Conservation (phyloP, 2,113 vertebrate genomes). For the Colossoma macropomum region DNA sequence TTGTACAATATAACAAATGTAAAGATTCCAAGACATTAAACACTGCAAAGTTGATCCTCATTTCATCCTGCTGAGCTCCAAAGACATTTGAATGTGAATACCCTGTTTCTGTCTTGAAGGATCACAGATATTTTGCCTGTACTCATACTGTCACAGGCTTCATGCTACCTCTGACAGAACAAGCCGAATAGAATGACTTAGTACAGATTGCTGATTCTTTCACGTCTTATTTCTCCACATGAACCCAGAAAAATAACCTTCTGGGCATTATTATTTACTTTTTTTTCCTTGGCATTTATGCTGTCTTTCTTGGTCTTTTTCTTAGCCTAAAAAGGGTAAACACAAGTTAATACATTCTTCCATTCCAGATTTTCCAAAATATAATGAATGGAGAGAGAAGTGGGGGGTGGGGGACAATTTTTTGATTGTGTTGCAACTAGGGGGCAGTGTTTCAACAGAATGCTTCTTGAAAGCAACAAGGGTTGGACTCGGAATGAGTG, state of each 20-base stretch:
- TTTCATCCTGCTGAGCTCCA: background rate
- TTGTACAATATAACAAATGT: no score
- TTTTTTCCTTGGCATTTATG: no score
- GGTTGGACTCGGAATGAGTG: background rate
- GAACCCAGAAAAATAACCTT: no score
- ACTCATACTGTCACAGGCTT: background rate
- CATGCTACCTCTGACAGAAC: background rate
- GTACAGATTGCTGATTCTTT: background rate
- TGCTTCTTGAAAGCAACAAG: background rate
- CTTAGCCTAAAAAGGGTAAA: background rate
- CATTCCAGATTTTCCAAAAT: background rate
- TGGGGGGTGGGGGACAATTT: no score
- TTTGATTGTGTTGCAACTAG: background rate
- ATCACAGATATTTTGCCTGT: background rate
- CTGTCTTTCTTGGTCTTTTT: background rate
- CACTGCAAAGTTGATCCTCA: background rate
- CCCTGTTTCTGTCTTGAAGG: background rate
- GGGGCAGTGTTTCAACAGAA: slow-evolving; percentile 26
- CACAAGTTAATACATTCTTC: background rate
- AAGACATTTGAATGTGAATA: no score
- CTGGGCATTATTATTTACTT: no score
- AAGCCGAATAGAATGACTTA: no score
- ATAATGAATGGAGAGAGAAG: background rate
- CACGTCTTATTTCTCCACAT: no score
- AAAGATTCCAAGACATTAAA: background rate